Conservation (phyloP, 2,797 vertebrate species). For the Squalus acanthias region DNA sequence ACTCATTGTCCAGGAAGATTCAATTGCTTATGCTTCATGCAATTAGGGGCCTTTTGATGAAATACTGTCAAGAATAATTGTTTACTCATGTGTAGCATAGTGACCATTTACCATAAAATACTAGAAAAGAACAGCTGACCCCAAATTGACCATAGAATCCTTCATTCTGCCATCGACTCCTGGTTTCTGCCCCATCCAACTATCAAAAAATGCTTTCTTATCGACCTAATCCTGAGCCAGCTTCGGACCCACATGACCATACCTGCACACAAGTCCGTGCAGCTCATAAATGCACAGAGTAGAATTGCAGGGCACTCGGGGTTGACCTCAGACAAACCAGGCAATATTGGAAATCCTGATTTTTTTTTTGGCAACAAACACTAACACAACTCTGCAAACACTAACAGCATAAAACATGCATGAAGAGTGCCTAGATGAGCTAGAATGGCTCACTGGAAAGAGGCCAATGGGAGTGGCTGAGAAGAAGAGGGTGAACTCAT, state of each 20-base stretch:
- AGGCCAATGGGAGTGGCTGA: neutral
- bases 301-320: neutral
- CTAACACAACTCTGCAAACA: neutral
- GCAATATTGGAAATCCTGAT: neutral
- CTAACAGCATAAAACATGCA: neutral
- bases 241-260: neutral
- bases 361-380: neutral
- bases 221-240: neutral
- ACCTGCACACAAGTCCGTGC: neutral
- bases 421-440: neutral
- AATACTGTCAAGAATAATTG: neutral
- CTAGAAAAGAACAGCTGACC: neutral
- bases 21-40: neutral
- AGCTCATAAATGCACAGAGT: neutral
- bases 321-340: neutral
- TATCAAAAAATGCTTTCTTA: neutral
- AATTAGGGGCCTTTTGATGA: neutral
- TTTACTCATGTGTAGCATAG: neutral
- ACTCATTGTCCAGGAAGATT: neutral
- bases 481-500: neutral
- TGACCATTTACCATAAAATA: neutral
- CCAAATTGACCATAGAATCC: neutral
- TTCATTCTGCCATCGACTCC: neutral
- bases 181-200: neutral
- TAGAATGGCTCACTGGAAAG: neutral